Base-by-base conservation (phyloP, 2,888 invertebrate genomes). In the Lithosia quadra region DNA sequence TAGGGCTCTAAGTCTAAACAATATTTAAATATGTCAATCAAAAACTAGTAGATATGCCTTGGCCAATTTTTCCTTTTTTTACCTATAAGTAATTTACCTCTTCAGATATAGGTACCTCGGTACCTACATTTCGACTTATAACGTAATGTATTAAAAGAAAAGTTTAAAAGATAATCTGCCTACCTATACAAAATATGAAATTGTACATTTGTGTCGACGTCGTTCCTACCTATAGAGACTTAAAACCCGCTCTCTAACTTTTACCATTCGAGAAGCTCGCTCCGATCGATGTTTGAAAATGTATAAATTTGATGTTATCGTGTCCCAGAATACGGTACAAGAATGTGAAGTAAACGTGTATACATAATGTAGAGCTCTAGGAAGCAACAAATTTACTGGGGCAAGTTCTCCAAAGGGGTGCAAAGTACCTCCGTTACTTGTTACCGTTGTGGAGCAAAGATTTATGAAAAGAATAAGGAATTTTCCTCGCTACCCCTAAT, bases 381-480 rank as follows among this genome's bases (percentile, higher is more conserved):
- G 75, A 75, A 79, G 77, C 68, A 73, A 73, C 77, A 80, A 74
- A 78, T 80, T 80, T 73, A 74, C 74, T 71, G 67, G 65, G 65
- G 57, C 74, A 77, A 72, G 60, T 75, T 71, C 71, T 75, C 69
- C 57, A 75, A 76, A 80, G 75, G 71, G 69, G 67, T 72, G 73
- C 72, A 76, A 78, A 80, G 77, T 80, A 71, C 77, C 77, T 73
- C 80, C 77, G 75, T 73, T 77, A 74, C 80, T 74, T 78, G 77
- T 80, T 79, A 78, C 72, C 71, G 71, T 72, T 68, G 71, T 77
- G 67, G 33, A 68, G 69, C 73, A 79, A 75, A 77, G 74, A 80
- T 80, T 80, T 80, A 80, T 77, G 72, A 80, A 76, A 77, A 76
- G 75, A 76, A 76, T 72, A 74, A 75, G 65, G 75, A 73, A 75